Percentiles rank a stretch among this genome's conserved stretches.
phyloP scores from a whole-genome alignment of 2,888 invertebrate species.

The Megaustenia siamemsis region DNA sequence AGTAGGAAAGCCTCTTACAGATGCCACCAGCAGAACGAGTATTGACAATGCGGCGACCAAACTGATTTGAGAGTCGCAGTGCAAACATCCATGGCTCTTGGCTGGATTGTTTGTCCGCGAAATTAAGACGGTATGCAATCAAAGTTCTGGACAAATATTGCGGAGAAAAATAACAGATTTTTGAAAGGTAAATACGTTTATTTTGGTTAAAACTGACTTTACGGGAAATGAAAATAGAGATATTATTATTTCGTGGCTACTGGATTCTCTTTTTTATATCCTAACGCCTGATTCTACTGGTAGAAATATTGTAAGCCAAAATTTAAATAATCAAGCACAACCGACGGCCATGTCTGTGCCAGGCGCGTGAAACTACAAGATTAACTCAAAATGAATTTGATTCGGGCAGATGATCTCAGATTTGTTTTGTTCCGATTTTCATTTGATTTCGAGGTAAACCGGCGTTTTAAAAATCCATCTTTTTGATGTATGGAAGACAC shows the following conservation, averaged over 20 bases:
- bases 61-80: slow-evolving; percentile 21
- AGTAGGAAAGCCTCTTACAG: slow-evolving; percentile 7
- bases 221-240: slow-evolving; percentile 19
- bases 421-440: slow-evolving; percentile 27
- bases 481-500: slow-evolving; percentile 18
- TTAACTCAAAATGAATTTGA: slow-evolving; percentile 35
- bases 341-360: background rate
- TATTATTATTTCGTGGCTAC: slow-evolving; percentile 31
- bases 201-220: slow-evolving; percentile 33
- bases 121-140: slow-evolving; percentile 48
- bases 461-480: background rate
- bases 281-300: background rate
- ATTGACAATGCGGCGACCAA: slow-evolving; percentile 29
- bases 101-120: slow-evolving; percentile 21
- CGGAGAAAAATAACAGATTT: slow-evolving; percentile 19
- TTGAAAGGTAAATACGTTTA: slow-evolving; percentile 11
- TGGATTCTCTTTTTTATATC: slow-evolving; percentile 28
- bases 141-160: slow-evolving; percentile 26
- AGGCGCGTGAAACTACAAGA: slow-evolving; percentile 38
- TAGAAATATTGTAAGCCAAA: slow-evolving; percentile 30
- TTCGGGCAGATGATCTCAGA: slow-evolving; percentile 31
- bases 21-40: background rate
- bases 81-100: slow-evolving; percentile 22
- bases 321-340: slow-evolving; percentile 26
- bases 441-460: slow-evolving; percentile 23